Percentiles rank a stretch among this genome's conserved stretches.
Conservation (phyloP, 2,888 invertebrate genomes). For the Drosophila greeni region DNA sequence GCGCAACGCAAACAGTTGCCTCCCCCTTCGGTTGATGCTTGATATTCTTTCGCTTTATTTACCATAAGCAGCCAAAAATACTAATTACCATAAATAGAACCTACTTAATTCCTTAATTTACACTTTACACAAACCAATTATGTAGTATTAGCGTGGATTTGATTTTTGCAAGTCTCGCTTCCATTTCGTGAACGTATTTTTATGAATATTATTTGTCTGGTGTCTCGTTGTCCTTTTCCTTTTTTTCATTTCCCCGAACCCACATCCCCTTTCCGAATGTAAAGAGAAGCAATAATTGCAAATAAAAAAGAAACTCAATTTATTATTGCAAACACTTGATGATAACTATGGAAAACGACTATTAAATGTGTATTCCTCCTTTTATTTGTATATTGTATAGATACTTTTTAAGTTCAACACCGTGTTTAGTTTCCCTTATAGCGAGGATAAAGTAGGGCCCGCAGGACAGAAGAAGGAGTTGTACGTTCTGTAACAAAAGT, state of each 20-base stretch:
- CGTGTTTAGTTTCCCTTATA: constrained; percentile 13
- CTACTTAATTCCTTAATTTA: constrained; percentile 47
- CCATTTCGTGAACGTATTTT: constrained; percentile 27
- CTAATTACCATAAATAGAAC: constrained; percentile 34
- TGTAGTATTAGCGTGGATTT: constrained; percentile 64
- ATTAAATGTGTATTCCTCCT: constrained; percentile 29
- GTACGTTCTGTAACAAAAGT: constrained; percentile 31
- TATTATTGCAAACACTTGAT: constrained; percentile 28
- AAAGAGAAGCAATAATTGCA: constrained; percentile 30
- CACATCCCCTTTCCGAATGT: not conserved
- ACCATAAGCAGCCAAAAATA: constrained; percentile 46
- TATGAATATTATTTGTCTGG: constrained; percentile 12
- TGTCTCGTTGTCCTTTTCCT: constrained; percentile 6
- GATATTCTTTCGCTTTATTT: constrained; percentile 37
- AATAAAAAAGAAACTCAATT: constrained; percentile 17
- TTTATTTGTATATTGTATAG: constrained; percentile 29
- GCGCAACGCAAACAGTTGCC: constrained; percentile 26
- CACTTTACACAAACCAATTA: constrained; percentile 36
- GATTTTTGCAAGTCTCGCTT: constrained; percentile 66
- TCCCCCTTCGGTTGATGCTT: constrained; percentile 13
- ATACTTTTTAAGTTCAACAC: constrained; percentile 21
- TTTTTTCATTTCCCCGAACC: constrained; percentile 1
- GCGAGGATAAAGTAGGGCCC: constrained; percentile 9
- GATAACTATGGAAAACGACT: constrained; percentile 15
- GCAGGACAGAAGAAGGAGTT: constrained; percentile 3